Evolutionary conservation across 2,888 invertebrate species (phyloP).

Genomic region (Morinoia aosen): DNA sequence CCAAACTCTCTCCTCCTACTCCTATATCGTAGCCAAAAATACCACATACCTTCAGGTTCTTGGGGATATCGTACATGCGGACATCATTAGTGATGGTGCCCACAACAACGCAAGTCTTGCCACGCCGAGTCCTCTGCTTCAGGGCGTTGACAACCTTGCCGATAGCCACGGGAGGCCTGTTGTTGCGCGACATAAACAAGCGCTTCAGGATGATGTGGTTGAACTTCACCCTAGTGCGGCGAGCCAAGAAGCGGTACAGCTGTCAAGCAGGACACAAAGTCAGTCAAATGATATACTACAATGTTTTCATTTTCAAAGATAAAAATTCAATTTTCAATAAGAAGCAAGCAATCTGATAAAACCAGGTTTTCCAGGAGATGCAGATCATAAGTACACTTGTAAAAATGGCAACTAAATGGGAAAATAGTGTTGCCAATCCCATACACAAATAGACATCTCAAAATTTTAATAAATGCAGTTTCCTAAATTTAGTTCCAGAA

Average conservation of each 20-base stretch:
- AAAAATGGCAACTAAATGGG: no score
- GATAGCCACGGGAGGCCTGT: constrained; percentile 93
- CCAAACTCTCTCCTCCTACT: no score
- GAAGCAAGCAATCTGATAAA: not conserved
- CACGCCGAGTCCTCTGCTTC: constrained; percentile 88
- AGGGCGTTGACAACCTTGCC: constrained; percentile 88
- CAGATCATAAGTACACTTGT: no score
- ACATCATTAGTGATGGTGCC: constrained; percentile 96
- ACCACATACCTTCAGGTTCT: constrained; percentile 79
- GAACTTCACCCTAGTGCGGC: constrained; percentile 96
- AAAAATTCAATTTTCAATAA: not conserved
- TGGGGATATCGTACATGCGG: constrained; percentile 91
- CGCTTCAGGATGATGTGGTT: constrained; percentile 94
- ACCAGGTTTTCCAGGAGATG: no score
- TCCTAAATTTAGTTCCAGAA: no score
- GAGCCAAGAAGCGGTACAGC: constrained; percentile 97
- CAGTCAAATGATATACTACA: not conserved
- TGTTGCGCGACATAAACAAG: constrained; percentile 97
- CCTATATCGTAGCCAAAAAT: no score
- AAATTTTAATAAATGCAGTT: no score
- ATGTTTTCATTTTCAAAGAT: not conserved
- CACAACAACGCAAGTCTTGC: constrained; percentile 91
- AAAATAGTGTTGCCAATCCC: no score
- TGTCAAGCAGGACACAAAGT: constrained; percentile 71
- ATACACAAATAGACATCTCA: no score